Base-by-base conservation (phyloP, 2,888 invertebrate species). In the Pandemis heparana region DNA sequence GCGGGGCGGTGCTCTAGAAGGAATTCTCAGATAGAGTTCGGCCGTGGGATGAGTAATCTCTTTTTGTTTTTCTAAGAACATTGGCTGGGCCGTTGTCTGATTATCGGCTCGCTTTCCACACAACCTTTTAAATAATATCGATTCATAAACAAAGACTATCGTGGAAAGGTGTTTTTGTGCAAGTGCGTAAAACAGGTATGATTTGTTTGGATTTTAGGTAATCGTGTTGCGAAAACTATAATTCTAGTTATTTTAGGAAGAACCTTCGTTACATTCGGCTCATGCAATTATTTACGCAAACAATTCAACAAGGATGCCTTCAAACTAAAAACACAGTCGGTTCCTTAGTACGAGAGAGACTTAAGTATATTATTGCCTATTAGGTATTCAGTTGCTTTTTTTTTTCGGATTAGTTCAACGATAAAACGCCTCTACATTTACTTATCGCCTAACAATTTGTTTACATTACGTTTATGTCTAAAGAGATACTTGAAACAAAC, bases 11-110 rank as follows among this genome's bases (percentile, higher is more conserved):
- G 85, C 88, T 90, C 88, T 91, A 88, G 86, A 84, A 89, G 89
- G 90, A 92, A 90, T 92, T 89, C 90, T 90, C 86, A 87, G 91
- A 92, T 92, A 92, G 92, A 94, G 91, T 93, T 92, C 89, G 93
- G 88, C 87, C 82, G 85, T 83, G 85, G 91, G 90, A 93, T 94
- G 92, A 94, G 92, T 94, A 93, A 94, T 93, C 92, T 92, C 93
- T 92, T 92, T 74, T 93, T 94, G 92, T 94, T 94, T 93, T 94
- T 93, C 89, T 90, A 85, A 90, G 89, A 89, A 88, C 85, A 84
- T 82, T 81, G 83, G 82, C 83, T 77, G 79, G 79, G 83, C 81
- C 80, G 75, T 81, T 81, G 80, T 76, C 79, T 88, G 90, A 91
- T 92, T 89, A 92, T 92, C 90, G 86, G 86, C 85, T 87, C 84